Percentiles rank a stretch among this genome's conserved stretches.
Conservation (phyloP, 2,113 vertebrate genomes). For the Gopherus evgoodei region DNA sequence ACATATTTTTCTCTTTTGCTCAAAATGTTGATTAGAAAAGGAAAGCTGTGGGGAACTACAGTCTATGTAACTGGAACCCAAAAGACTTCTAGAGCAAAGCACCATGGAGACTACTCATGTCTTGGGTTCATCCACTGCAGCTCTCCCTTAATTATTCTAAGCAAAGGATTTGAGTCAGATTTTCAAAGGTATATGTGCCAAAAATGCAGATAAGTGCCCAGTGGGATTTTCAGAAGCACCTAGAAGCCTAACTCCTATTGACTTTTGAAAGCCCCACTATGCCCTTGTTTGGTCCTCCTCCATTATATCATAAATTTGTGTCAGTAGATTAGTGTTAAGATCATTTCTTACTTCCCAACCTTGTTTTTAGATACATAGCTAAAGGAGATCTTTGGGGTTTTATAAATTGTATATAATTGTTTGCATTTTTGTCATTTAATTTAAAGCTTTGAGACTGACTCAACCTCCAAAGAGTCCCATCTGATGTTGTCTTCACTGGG, state of each 20-base stretch:
- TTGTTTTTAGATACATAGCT: not conserved
- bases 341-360: not conserved
- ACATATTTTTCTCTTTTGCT: conserved; percentile 45
- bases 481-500: not conserved
- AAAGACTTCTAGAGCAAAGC: not conserved
- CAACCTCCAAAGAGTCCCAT: not conserved
- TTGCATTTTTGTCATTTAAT: not conserved
- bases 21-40: not conserved
- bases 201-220: not conserved
- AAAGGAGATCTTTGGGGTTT: not conserved
- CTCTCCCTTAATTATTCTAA: not conserved
- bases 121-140: not conserved
- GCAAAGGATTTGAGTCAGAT: not conserved
- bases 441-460: not conserved
- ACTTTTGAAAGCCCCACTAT: not conserved
- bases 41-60: not conserved
- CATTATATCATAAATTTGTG: not conserved
- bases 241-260: not conserved
- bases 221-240: no score
- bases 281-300: not conserved
- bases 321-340: not conserved
- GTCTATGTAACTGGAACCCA: not conserved
- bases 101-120: not conserved
- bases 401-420: not conserved
- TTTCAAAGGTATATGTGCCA: not conserved